Base-by-base conservation (phyloP, 2,797 vertebrate genomes). In the Melanotaenia boesemani region DNA sequence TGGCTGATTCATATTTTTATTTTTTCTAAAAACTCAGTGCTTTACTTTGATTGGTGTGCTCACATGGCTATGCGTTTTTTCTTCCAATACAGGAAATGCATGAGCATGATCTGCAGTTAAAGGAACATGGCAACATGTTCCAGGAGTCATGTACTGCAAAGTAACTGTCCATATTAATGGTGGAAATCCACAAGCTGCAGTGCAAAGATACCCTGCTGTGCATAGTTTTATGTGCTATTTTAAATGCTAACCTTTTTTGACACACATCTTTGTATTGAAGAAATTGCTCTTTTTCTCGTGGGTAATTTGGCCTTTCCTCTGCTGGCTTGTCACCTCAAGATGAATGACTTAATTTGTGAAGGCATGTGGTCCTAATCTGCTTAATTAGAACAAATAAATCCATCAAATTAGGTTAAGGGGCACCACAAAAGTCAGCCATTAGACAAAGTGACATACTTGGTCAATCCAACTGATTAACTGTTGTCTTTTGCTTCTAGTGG, bases 321-420 rank as follows among this genome's bases (percentile, higher is more conserved):
- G 79, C 73, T 55, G 52, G 65, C 80, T 63, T 86, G 83, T 86
- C 80, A 86, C 50, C 26, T 85, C 36, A 83, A 89, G 87, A 93
- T 82, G 54, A 82, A 93, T 89, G 85, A 78, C 79, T 89, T 90
- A 64, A 90, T 92, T 87, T 89, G 77, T 63, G 70, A 67, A 76
- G 76, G 83, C 88, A 80, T 85, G 83, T 87, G 80, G 77, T 76
- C 76, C 41, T 77, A 79, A 84, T 75, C 54, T 77, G 67, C 68
- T 80, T 91, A 92, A 92, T 94, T 92, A 90, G 87, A 91, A 90
- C 83, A 94, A 93, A 94, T 90, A 92, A 92, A 93, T 87, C 66
- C 79, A 85, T 36, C 67, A 67, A 65, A 89, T 50, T 63, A 37
- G 24, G 24, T 74, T 70, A 85, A 39, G 82, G 84, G 81, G 87